These are phyloP conservation scores for Rhynchonycteris naso DNA, from an alignment of 2,797 vertebrate species.

Conservation along the genomic window DNA sequence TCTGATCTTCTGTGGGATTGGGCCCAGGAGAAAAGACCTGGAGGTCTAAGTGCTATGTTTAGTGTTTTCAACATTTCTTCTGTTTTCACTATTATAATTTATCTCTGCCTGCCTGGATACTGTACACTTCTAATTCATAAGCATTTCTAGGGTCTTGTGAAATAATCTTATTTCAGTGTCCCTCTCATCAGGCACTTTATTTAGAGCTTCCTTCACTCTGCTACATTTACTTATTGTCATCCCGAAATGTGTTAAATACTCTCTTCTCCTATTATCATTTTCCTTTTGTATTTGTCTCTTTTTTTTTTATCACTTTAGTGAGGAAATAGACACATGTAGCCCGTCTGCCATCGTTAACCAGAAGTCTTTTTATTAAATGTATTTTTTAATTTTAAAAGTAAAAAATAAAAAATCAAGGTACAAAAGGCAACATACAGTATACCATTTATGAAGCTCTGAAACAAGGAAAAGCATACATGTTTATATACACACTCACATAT, in stretches of 20 bases:
- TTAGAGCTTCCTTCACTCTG: background rate
- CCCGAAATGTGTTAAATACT: background rate
- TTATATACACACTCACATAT: background rate
- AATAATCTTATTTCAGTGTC: background rate
- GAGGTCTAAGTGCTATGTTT: background rate
- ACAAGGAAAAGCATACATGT: background rate
- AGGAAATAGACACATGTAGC: background rate
- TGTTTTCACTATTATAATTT: background rate
- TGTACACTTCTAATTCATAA: background rate
- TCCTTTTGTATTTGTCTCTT: background rate
- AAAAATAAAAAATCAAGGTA: background rate
- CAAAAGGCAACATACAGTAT: background rate
- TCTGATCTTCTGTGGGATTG: background rate
- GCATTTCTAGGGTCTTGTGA: background rate
- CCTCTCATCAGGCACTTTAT: background rate
- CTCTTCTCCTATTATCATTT: background rate
- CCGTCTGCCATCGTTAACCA: background rate
- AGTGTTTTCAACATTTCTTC: background rate
- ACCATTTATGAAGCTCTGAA: slow-evolving; percentile 24
- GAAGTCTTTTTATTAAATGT: background rate
- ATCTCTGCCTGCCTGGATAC: background rate
- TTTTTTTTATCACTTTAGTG: slow-evolving; percentile 24
- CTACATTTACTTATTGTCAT: background rate
- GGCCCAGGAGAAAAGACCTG: background rate
- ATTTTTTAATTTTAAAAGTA: background rate